These are phyloP conservation scores for Tricholauxania praeusta DNA, from an alignment of 2,888 invertebrate genomes.

Conservation along the genomic window DNA sequence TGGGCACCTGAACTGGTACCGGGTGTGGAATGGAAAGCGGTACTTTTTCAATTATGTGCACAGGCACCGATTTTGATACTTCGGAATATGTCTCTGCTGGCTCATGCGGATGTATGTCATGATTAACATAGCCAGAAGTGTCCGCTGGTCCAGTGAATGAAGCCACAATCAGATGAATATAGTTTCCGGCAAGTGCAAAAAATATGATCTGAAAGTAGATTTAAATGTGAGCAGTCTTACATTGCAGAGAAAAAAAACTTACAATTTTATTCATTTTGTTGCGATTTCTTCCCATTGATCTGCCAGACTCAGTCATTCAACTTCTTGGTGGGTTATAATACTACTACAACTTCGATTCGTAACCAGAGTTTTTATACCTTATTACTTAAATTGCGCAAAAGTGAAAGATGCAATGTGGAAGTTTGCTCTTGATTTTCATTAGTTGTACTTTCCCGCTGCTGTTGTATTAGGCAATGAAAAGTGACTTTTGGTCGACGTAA, in stretches of 20 bases:
- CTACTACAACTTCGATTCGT: conserved; percentile 1
- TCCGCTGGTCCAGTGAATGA: conserved; percentile 45
- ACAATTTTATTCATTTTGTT: conserved; percentile 20
- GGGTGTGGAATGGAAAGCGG: conserved; percentile 79
- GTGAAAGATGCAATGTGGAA: conserved; percentile 33
- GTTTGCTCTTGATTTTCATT: neutral
- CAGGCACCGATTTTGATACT: conserved; percentile 77
- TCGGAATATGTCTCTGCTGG: conserved; percentile 73
- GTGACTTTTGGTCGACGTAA: conserved; percentile 8
- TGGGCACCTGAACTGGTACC: conserved; percentile 62
- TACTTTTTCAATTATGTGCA: conserved; percentile 79
- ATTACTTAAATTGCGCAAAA: conserved; percentile 9
- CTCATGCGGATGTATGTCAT: conserved; percentile 43
- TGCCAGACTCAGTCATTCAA: too few relatives aligned
- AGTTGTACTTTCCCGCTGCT: neutral
- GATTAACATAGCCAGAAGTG: conserved; percentile 34
- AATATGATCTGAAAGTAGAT: conserved; percentile 7
- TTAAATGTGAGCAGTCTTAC: neutral
- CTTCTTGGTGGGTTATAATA: too few relatives aligned
- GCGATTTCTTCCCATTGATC: neutral
- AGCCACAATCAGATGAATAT: conserved; percentile 18
- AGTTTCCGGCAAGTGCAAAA: neutral
- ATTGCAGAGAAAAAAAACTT: conserved; percentile 10
- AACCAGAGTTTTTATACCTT: conserved; percentile 34
- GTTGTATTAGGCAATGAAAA: conserved; percentile 20